Base-by-base conservation (phyloP, 2,888 invertebrate species). In the Xylota segnis region DNA sequence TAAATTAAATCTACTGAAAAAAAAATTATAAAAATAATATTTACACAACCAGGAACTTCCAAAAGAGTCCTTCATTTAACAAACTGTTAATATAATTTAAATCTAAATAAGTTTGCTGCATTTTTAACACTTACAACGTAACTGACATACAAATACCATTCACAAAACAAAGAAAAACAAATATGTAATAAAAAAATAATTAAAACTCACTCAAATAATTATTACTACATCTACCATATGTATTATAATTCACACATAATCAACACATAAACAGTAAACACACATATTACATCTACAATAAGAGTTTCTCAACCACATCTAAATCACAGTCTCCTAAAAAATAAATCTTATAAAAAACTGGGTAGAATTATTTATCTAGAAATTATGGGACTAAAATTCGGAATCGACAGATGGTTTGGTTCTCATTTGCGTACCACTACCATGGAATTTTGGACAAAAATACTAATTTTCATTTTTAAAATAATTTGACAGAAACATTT, bases 291-390 rank as follows among this genome's bases (percentile, higher is more conserved):
- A 68, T 4, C 14, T 6, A 43, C 50, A 61, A 61, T 47, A 66
- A 66, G 52, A 71, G 58, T 56, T 14, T 66, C 52, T 91, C 89
- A 90, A 90, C 90, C 90, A 90, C 91, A 90, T 90, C 89, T 89
- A 89, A 90, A 90, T 90, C 91, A 90, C 90, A 91, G 90, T 89
- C 89, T 90, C 90, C 90, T 90, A 89, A 89, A 89, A 63, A 71
- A 58, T 71, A 78, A 68, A 40, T 43, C 12, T 52, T 23, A 37
- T 32, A 9, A 59, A 61, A 59, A 61, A 52, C 29, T 65, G 52
- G 40, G 18, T 37, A 75, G 34, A 56, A 54, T 29, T 59, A 59
- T 47, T 72, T 37, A 23, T 50, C 52, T 72, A 59, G 23, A 43
- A 40, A 40, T n/a, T 1, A n/a, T 0, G 5, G 10, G 5, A 16